Percentiles rank a stretch among this genome's conserved stretches.
phyloP scores from a whole-genome alignment of 2,888 invertebrate genomes.

The Chelonus formosanus region DNA sequence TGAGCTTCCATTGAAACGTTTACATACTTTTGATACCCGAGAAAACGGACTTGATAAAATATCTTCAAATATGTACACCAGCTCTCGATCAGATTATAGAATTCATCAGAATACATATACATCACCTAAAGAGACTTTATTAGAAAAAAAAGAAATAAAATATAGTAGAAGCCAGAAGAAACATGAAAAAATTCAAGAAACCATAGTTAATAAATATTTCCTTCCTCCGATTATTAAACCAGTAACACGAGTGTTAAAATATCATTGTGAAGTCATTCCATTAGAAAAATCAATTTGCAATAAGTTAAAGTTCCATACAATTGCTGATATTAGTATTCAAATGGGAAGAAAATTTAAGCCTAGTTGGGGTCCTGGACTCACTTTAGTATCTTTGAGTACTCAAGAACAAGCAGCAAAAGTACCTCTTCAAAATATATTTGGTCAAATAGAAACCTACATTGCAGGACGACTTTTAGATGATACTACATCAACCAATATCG shows the following conservation, averaged over 20 bases:
- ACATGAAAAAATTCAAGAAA: conserved; percentile 39
- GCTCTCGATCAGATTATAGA: conserved; percentile 41
- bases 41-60: conserved; percentile 1
- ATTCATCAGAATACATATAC: conserved; percentile 30
- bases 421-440: conserved; percentile 63
- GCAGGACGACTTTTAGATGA: conserved; percentile 56
- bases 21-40: conserved; percentile 12
- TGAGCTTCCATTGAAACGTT: conserved; percentile 1
- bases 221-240: conserved; percentile 62
- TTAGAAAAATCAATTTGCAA: conserved; percentile 54
- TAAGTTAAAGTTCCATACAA: conserved; percentile 50
- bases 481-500: conserved; percentile 54
- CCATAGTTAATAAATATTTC: conserved; percentile 40
- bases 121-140: conserved; percentile 14
- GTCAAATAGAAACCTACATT: conserved; percentile 52
- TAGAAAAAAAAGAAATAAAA: conserved; percentile 26
- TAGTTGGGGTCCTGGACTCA: conserved; percentile 78
- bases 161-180: conserved; percentile 33
- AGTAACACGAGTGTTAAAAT: conserved; percentile 63
- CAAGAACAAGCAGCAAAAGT: conserved; percentile 59
- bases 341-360: conserved; percentile 74
- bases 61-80: conserved; percentile 30
- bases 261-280: conserved; percentile 63
- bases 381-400: conserved; percentile 68
- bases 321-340: conserved; percentile 57